Conservation (phyloP, 1,140 invertebrate species). For the Leptinotarsa defecta region DNA sequence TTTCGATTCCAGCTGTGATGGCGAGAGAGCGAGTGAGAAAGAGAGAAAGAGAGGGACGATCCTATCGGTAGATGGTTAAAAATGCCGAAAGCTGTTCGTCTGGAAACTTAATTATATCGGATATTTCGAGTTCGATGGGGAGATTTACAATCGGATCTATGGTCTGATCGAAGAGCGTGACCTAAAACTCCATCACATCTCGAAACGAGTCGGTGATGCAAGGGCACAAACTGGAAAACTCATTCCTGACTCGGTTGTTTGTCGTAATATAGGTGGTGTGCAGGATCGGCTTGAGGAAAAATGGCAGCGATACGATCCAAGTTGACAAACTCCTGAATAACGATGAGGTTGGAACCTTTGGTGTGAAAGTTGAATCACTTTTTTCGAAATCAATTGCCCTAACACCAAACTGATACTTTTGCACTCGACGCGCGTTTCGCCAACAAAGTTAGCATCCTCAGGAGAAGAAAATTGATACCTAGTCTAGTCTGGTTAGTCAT, state of each 20-base stretch:
- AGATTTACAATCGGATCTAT: slow-evolving; percentile 50
- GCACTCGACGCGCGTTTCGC: too few relatives aligned
- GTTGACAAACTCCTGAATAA: too few relatives aligned
- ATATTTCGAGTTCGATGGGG: slow-evolving; percentile 48
- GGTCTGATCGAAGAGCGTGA: slow-evolving; percentile 38
- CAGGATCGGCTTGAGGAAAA: not conserved
- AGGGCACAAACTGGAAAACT: slow-evolving; percentile 2
- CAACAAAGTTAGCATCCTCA: too few relatives aligned
- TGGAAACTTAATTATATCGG: slow-evolving; percentile 55
- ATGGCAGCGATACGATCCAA: too few relatives aligned
- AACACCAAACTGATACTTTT: too few relatives aligned
- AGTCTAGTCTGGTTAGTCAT: too few relatives aligned
- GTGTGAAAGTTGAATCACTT: too few relatives aligned
- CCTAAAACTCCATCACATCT: slow-evolving; percentile 29
- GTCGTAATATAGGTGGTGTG: slow-evolving; percentile 1
- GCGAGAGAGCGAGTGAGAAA: not conserved
- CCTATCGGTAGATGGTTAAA: not conserved
- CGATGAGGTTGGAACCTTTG: too few relatives aligned
- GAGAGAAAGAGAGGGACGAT: not conserved
- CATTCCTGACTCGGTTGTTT: slow-evolving; percentile 5
- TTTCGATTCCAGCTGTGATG: not conserved
- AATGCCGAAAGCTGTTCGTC: slow-evolving; percentile 44
- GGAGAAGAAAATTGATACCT: too few relatives aligned
- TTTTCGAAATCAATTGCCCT: too few relatives aligned
- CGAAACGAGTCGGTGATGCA: slow-evolving; percentile 5